Evolutionary conservation across 2,888 invertebrate species (phyloP), one percentile per base, ranked within the genome.

Genomic region (Euzophera pinguis): DNA sequence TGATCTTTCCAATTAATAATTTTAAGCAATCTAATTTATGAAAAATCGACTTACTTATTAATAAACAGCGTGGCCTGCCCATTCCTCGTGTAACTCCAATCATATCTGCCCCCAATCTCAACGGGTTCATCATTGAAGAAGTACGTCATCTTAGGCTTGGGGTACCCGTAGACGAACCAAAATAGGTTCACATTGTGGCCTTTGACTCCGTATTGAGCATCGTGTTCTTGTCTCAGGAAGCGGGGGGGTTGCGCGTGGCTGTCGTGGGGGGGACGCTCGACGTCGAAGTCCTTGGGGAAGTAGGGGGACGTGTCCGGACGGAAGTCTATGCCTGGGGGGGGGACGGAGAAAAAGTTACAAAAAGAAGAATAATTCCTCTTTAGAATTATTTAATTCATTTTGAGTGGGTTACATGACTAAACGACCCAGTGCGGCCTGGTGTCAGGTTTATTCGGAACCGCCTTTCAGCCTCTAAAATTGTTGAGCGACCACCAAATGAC

Each of bases 161-260:
- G 99, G 84, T 98, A 98, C 0, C 98, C 99, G 75, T 97, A 97
- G 10, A 99, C 96, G 81, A 96, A 98, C 95, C 98, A 97, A 85
- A 96, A 96, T 52, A 99, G 89, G 73, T 95, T 97, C 12, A 94
- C 94, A 65, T 97, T 97, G 77, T 98, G 97, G 22, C 96, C 96
- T 76, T 97, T 97, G 7, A 98, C 95, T 0, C 98, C 99, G 77
- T 98, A 99, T 67, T 97, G 96, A 0, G 94, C 93, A 62, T 97
- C 97, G 64, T 95, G 91, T 71, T 97, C 97, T 67, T 96, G 95
- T 0, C 97, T 93, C 8, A 98, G 90, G 91, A 99, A 98, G 69
- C 94, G 92, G 0, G 97, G 97, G 0, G 96, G 94, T 72, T 96
- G 96, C 0, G 95, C 94, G 74, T 96, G 94, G 3, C 94, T 94